Percentiles rank a stretch among this genome's conserved stretches.
These are phyloP conservation scores for Apotomis turbidana DNA, from an alignment of 2,888 invertebrate species.

Conservation along the genomic window DNA sequence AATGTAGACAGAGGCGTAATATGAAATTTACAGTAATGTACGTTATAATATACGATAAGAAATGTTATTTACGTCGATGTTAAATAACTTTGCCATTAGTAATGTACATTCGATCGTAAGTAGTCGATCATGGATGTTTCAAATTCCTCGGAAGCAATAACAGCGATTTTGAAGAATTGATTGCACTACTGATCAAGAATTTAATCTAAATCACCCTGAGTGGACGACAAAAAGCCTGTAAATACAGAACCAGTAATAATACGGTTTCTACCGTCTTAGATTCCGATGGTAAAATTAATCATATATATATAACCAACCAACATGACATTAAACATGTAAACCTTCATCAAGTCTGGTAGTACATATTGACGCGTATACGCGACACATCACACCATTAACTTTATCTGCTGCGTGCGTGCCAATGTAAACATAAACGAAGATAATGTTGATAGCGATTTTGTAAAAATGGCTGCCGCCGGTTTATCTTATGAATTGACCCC, in stretches of 20 bases:
- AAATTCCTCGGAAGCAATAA: constrained; percentile 6
- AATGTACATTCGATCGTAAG: neutral
- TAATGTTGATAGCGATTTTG: constrained; percentile 66
- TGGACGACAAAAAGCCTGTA: constrained; percentile 2
- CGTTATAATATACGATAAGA: neutral
- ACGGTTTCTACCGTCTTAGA: constrained; percentile 4
- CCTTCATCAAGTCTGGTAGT: constrained; percentile 29
- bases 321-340: constrained; percentile 14
- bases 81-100: neutral
- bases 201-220: neutral
- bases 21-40: no score
- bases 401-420: constrained; percentile 56
- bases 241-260: neutral
- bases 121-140: neutral
- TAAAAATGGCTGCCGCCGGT: constrained; percentile 63
- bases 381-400: constrained; percentile 54
- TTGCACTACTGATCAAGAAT: constrained; percentile 17
- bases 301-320: constrained; percentile 6
- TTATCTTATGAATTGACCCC: constrained; percentile 54
- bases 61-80: neutral
- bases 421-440: constrained; percentile 65
- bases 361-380: constrained; percentile 32
- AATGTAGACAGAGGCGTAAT: no score
- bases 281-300: neutral
- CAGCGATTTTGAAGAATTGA: constrained; percentile 5